Evolutionary conservation across 2,888 invertebrate genomes (phyloP).

Genomic region (Synanthedon myopaeformis): DNA sequence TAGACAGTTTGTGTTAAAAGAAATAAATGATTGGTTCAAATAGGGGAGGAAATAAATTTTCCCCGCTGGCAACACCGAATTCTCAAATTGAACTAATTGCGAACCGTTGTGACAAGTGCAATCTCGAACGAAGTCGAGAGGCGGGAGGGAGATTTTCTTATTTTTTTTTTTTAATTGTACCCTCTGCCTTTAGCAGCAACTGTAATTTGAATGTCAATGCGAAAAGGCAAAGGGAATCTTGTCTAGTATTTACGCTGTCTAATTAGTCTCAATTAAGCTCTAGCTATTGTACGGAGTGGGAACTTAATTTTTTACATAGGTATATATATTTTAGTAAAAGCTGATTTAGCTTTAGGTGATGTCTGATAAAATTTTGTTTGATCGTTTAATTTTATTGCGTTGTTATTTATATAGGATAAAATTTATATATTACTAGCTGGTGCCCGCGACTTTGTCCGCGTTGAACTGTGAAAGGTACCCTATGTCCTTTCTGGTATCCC

Average conservation of each 20-base stretch:
- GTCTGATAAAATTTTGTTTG: too few species aligned
- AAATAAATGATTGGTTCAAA: too few species aligned
- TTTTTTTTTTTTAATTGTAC: slow-evolving; percentile 48
- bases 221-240: background rate
- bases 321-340: too few species aligned
- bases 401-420: too few species aligned
- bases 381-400: too few species aligned
- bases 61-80: slow-evolving; percentile 7
- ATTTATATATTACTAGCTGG: too few species aligned
- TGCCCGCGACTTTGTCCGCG: too few species aligned
- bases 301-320: too few species aligned
- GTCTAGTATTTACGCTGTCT: background rate
- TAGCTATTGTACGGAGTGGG: background rate
- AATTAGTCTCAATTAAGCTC: background rate
- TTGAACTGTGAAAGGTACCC: too few species aligned
- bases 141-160: slow-evolving; percentile 20
- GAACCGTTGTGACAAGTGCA: slow-evolving; percentile 1
- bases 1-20: too few species aligned
- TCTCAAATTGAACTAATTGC: slow-evolving; percentile 55
- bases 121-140: slow-evolving; percentile 26
- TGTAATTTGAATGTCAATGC: slow-evolving; percentile 20
- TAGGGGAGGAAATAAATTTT: background rate
- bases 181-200: slow-evolving; percentile 6
- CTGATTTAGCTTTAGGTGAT: too few species aligned
- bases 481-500: too few species aligned